Conservation (phyloP, 2,113 vertebrate genomes). For the Anthoscopus minutus region DNA sequence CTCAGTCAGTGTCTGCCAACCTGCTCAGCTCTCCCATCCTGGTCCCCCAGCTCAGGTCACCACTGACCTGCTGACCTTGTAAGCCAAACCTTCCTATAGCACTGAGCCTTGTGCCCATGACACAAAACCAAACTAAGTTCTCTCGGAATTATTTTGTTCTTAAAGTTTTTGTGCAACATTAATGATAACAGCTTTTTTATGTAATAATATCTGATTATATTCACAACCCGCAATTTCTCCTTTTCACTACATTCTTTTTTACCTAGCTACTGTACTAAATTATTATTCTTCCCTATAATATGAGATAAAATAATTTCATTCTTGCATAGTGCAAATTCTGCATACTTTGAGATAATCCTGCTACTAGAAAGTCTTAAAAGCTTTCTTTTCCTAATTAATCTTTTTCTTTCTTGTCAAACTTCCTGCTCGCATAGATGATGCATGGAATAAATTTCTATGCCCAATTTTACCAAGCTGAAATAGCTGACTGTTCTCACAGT, state of each 20-base stretch:
- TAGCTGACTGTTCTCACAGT: neutral
- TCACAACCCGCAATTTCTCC: neutral
- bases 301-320: neutral
- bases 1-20: fast-evolving
- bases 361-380: neutral
- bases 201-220: neutral
- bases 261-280: neutral
- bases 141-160: neutral
- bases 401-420: neutral
- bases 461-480: neutral
- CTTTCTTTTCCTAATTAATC: neutral
- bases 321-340: neutral
- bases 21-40: neutral
- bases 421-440: neutral
- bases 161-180: neutral
- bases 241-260: neutral
- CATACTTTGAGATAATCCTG: neutral
- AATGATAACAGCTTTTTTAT: neutral
- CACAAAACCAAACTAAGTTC: neutral
- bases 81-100: neutral
- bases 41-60: fast-evolving
- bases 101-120: neutral
- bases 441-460: neutral
- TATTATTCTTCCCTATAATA: neutral
- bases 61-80: neutral